These are phyloP conservation scores for Pasiphila rectangulata DNA, from an alignment of 2,888 invertebrate species.

Conservation along the genomic window DNA sequence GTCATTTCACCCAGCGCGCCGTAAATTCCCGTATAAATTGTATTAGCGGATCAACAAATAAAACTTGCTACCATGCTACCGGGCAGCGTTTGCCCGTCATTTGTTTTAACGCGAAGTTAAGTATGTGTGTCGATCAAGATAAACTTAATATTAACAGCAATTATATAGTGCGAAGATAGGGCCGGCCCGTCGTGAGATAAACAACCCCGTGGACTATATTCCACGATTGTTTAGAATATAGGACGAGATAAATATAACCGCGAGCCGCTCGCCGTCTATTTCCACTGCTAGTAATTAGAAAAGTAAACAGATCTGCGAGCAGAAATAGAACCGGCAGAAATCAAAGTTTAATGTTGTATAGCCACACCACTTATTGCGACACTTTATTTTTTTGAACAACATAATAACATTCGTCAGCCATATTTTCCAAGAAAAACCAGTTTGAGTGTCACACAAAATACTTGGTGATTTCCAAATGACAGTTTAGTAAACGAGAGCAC, in stretches of 20 bases:
- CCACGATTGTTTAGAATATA: constrained; percentile 64
- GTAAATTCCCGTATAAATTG: no score
- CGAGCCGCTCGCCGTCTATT: constrained; percentile 64
- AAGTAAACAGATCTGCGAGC: constrained; percentile 58
- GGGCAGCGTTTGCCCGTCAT: no score
- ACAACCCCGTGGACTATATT: constrained; percentile 64
- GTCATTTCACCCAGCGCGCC: no score
- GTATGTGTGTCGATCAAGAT: no score
- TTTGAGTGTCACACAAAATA: neutral
- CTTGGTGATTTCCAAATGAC: constrained; percentile 1
- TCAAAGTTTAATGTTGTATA: constrained; percentile 29
- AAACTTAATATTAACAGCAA: no score
- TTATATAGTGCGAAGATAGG: constrained; percentile 32
- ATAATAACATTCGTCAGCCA: neutral
- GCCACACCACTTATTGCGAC: constrained; percentile 7
- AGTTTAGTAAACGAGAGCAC: constrained; percentile 6
- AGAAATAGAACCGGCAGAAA: constrained; percentile 54
- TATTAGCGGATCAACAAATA: no score
- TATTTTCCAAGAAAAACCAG: neutral
- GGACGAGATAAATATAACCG: constrained; percentile 67
- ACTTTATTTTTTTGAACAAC: no score
- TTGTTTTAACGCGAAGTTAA: no score
- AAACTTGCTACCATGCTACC: no score
- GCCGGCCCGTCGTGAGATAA: constrained; percentile 35
- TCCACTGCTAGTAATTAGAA: constrained; percentile 62